Conservation (phyloP, 2,888 invertebrate genomes). For the Rotaria macrura region DNA sequence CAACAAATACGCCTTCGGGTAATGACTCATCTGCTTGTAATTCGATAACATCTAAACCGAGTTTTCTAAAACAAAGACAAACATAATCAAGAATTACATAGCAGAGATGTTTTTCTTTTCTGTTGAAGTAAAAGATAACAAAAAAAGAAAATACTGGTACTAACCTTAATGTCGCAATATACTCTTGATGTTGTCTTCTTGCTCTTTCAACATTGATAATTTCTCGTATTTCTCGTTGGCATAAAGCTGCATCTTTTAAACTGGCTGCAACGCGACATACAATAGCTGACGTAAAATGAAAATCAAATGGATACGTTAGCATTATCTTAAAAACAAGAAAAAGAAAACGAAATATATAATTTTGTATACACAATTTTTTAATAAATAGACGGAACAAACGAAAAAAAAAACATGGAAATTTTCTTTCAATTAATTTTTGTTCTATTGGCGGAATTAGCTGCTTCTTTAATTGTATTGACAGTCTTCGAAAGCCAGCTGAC, state of each 20-base stretch:
- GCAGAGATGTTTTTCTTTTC: no score
- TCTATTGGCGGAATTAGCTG: background rate
- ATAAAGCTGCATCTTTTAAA: conserved; percentile 49
- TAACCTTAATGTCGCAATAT: conserved; percentile 69
- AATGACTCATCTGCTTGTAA: conserved; percentile 72
- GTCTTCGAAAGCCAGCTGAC: conserved; percentile 29
- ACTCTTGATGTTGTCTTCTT: conserved; percentile 72
- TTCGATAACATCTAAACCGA: conserved; percentile 71
- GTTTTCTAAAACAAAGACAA: conserved; percentile 50
- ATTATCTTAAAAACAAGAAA: background rate
- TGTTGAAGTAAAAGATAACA: background rate
- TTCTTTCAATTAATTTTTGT: conserved; percentile 1
- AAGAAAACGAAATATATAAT: background rate
- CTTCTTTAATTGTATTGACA: conserved; percentile 30
- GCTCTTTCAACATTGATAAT: conserved; percentile 65
- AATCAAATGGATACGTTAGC: conserved; percentile 33
- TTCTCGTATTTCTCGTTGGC: conserved; percentile 37
- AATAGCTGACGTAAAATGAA: conserved; percentile 63
- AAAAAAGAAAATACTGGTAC: no score
- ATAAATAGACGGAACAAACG: background rate
- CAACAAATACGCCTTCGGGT: conserved; percentile 73
- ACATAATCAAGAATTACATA: no score
- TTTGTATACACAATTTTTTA: background rate
- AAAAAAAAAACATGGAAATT: background rate
- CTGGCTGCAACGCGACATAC: conserved; percentile 68